Conservation (phyloP, 2,113 vertebrate genomes). For the Sturnus vulgaris region DNA sequence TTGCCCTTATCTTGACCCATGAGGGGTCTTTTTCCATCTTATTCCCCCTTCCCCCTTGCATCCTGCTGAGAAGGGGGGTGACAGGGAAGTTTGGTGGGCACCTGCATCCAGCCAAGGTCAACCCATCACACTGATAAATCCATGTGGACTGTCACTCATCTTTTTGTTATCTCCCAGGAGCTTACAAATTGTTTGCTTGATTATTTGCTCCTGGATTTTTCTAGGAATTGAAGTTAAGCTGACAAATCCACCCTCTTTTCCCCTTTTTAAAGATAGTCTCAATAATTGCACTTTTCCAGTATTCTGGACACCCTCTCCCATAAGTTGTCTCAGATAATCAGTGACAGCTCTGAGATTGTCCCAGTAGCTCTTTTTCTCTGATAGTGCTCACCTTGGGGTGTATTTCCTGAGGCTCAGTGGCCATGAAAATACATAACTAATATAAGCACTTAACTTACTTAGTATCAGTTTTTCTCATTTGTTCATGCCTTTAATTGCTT, state of each 20-base stretch:
- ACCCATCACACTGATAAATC: constrained; percentile 3
- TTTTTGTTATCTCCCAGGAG: constrained; percentile 31
- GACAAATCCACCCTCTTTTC: constrained; percentile 12
- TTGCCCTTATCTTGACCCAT: neutral
- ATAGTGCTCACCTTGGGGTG: neutral
- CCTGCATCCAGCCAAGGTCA: neutral
- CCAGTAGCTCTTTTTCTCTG: neutral
- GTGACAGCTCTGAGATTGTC: constrained; percentile 2
- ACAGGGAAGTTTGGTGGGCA: neutral
- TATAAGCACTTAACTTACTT: neutral
- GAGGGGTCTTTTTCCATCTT: neutral
- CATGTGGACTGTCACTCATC: constrained; percentile 35
- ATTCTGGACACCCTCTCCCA: neutral
- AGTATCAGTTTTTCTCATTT: neutral
- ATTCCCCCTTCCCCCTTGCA: neutral
- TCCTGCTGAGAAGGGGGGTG: neutral
- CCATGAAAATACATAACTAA: neutral
- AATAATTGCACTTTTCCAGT: constrained; percentile 14
- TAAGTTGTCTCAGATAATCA: neutral
- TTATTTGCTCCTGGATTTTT: constrained; percentile 54
- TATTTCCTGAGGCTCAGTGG: neutral
- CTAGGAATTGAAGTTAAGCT: constrained; percentile 45
- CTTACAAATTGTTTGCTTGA: constrained; percentile 50
- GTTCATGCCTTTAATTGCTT: neutral
- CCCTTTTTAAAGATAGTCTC: neutral